Conservation (phyloP, 2,888 invertebrate genomes). For the Agrotis clavis region DNA sequence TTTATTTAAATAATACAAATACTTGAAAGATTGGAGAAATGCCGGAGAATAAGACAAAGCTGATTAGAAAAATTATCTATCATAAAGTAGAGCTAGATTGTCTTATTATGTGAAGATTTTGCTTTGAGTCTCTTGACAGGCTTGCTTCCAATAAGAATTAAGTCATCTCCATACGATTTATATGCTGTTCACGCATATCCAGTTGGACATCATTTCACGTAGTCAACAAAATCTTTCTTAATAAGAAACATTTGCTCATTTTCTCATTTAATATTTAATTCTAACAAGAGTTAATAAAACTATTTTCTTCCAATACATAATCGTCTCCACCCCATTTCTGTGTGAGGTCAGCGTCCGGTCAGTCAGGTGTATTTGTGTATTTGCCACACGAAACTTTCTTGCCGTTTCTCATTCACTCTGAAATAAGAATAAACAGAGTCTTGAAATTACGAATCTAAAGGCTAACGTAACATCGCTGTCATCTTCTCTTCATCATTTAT, state of each 20-base stretch:
- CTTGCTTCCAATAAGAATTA: too few species aligned
- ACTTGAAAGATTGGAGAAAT: too few species aligned
- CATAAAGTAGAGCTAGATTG: too few species aligned
- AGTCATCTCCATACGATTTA: too few species aligned
- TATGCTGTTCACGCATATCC: not conserved
- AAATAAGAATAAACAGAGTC: not conserved
- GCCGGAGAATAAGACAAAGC: too few species aligned
- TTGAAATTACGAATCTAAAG: not conserved
- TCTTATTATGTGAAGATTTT: too few species aligned
- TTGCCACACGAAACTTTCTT: not conserved
- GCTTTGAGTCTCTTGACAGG: too few species aligned
- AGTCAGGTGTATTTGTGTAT: not conserved
- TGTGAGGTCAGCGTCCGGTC: not conserved
- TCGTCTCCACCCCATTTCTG: not conserved
- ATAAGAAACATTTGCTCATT: not conserved
- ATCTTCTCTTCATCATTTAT: not conserved
- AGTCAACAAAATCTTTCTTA: not conserved
- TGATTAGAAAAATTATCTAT: too few species aligned
- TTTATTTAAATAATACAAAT: too few species aligned
- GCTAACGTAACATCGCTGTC: too few species aligned
- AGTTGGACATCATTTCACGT: not conserved
- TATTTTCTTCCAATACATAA: not conserved
- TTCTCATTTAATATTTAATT: not conserved
- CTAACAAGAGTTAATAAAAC: not conserved
- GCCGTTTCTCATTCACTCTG: not conserved